Base-by-base conservation (phyloP, 2,113 vertebrate genomes). In the Tursiops truncatus region DNA sequence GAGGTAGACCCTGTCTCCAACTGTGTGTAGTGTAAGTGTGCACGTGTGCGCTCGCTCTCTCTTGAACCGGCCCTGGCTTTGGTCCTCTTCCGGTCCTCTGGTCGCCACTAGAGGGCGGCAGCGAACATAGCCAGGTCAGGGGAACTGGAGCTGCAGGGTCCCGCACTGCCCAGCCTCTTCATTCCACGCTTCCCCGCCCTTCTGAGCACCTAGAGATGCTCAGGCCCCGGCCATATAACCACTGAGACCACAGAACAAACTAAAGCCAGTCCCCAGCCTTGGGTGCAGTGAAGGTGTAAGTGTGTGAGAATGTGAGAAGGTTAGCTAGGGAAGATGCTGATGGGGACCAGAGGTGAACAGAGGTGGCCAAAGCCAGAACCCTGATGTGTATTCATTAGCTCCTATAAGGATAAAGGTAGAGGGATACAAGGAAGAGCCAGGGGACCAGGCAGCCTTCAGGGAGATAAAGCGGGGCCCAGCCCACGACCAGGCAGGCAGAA, bases 31-130 rank as follows among this genome's bases (percentile, higher is more conserved):
- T 60, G 23, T n/a, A n/a, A 56, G 15, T 36, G 58, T 41, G 53
- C 15, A 53, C 53, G 15, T 31, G 73, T 50, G 73, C 18, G 10
- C 73, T 50, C 41, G 28, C 4, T 31, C 41, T 18, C 44, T 0
- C 28, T 31, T 50, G 9, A 50, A 33, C 44, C 6, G 10, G 26
- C 65, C 23, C 25, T 23, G n/a, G 8, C 56, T 94, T 28, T 1
- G 41, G 18, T 9, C 13, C 28, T 26, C 3, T 5, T 70, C 65
- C 71, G 85, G 28, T 56, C 21, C 68, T 74, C 74, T 81, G 36
- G 38, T 10, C 2, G 20, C 89, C 91, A 89, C 74, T 56, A 71
- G 94, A 81, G 65, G 89, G 86, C 44, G 65, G 85, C 79, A 56
- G 44, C 11, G 60, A 65, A 38, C 89, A 63, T 1, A 21, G 11